Evolutionary conservation across 2,113 vertebrate species (phyloP), one percentile per base, ranked within the genome.

Genomic region (Passer domesticus): DNA sequence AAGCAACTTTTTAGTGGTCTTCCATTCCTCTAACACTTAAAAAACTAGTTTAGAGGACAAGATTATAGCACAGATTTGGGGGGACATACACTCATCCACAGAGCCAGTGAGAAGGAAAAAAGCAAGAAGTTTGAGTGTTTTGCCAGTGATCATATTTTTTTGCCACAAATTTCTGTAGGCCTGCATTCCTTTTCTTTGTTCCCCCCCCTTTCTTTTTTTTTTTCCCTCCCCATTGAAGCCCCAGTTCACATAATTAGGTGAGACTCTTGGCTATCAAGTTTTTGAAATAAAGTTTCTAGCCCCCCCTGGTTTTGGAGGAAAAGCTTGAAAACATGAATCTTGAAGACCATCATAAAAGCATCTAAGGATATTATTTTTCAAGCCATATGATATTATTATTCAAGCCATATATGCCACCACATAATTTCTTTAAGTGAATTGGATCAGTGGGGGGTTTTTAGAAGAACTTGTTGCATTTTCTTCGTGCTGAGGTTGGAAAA

Each of bases 31-130:
- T 62, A 22, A 21, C 9, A 15, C 31, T 53, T 74, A 20, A 78
- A 90, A 7, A 44, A 2, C 0, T 11, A 66, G 3, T 47, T 83
- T 33, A 33, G 33, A 69, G 46, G 27, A 44, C 46, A 52, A 37
- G 25, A 56, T 85, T 73, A 44, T 6, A 46, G 37, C 16, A n/a
- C 41, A 44, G n/a, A n/a, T 70, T 80, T 0, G 1, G 7, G 28
- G 9, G 3, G 2, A 1, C 17, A 66, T 14, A 2, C 9, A 4
- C 19, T 70, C 17, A 9, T 69, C 15, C 1, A 0, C 8, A 22
- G 15, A 11, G 16, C 1, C 9, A 28, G 13, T 5, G 13, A n/a
- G 68, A 69, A 70, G 15, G 30, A 6, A 18, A 74, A 83, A 81
- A 47, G 1, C 19, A 60, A 44, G 19, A 62, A 66, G 6, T 50